Base-by-base conservation (phyloP, 2,113 vertebrate genomes). In the Chaetura pelagica region DNA sequence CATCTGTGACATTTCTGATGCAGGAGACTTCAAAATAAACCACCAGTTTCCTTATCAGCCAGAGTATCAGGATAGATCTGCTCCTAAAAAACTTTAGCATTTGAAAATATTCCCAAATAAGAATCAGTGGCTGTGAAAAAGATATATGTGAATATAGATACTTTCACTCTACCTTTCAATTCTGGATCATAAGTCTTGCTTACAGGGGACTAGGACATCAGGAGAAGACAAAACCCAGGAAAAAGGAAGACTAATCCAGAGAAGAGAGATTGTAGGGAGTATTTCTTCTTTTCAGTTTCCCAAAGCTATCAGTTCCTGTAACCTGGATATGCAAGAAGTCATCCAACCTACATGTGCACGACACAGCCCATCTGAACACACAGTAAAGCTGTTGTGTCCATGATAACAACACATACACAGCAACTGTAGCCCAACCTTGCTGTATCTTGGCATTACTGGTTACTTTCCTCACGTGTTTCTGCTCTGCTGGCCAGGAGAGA, bases 101-200 rank as follows among this genome's bases (percentile, higher is more conserved):
- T 30, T 59, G 26, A 48, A 83, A 73, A 63, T 55, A 59, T 44
- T 89, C 32, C 10, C n/a, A 46, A 26, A 1, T 16, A 51, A 32
- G 4, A 19, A 66, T 15, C 17, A 20, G 7, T 4, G 4, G 1
- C 29, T 51, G 12, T 30, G 32, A 89, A 48, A 48, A 73, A 46
- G 8, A 0, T 2, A 1, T 10, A 4, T 6, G 20, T 61, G 34
- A 57, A 16, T 30, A 6, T 2, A 26, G 13, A 4, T 12, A 35
- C 40, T 83, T 85, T 49, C 11, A 35, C 6, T 63, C 5, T 6
- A 44, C 2, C 6, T 9, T 64, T 68, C 72, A 9, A n/a, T 6
- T 72, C 13, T 68, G 40, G 6, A 17, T n/a, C 0, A 0, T 42
- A 44, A 77, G 1, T 40, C 21, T 17, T 76, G 23, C 12, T 38